These are phyloP conservation scores for Metallyticus violacea DNA, from an alignment of 2,888 invertebrate genomes.

Conservation along the genomic window DNA sequence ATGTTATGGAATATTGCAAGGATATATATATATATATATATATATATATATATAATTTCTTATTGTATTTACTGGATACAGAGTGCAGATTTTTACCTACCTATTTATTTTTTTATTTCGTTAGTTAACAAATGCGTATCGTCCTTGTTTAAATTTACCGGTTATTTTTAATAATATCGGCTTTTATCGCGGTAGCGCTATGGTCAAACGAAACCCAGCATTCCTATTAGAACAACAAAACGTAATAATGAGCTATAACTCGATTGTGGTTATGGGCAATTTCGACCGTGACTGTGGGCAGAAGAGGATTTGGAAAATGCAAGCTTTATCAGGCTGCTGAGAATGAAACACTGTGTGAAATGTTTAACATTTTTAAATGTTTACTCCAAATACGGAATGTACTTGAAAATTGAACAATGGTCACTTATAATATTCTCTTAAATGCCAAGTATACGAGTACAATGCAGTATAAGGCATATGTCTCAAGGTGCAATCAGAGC, in stretches of 20 bases:
- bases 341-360: not conserved
- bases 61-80: no score
- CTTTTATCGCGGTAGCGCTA: not conserved
- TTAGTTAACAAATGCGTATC: not conserved
- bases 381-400: no score
- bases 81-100: no score
- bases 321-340: not conserved
- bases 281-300: not conserved
- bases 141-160: not conserved
- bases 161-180: not conserved
- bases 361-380: not conserved
- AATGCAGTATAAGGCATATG: no score
- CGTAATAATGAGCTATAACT: not conserved
- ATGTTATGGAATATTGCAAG: no score
- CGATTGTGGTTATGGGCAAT: not conserved
- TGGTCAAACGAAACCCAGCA: not conserved
- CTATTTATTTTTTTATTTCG: not conserved
- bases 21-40: no score
- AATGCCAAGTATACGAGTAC: no score
- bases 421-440: no score
- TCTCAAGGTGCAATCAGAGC: no score
- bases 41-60: no score
- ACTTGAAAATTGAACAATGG: no score
- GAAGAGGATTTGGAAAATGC: not conserved
- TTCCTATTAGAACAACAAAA: not conserved